Base-by-base conservation (phyloP, 2,113 vertebrate genomes). In the Tangachromis dhanisi region DNA sequence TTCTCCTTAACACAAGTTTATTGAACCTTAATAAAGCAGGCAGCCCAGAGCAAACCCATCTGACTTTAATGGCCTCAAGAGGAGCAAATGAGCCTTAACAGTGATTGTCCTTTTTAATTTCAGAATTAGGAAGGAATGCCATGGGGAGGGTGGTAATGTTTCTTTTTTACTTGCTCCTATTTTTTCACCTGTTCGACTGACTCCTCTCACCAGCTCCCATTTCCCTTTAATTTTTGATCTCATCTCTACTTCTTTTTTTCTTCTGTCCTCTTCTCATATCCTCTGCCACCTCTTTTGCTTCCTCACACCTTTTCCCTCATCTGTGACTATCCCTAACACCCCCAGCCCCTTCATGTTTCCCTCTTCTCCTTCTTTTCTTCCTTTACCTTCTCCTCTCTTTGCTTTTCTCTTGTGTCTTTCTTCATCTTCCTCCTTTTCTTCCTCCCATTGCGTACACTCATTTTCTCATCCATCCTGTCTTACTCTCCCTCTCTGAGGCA, bases 1-100 rank as follows among this genome's bases (percentile, higher is more conserved):
- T 84, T 78, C 38, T 71, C 38, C 85, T 86, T 79, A 88, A 84
- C 86, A 86, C n/a, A 5, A 40, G 55, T 85, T 93, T 87, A 91
- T 87, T 88, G 53, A 86, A 89, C 87, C 90, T 84, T 81, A 92
- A 88, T 91, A 63, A 88, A 85, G 3, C 85, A 81, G 55, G 61
- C 83, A 45, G 81, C 9, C 91, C 71, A 88, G 89, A 90, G 80
- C 84, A 86, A 93, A 92, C 85, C 66, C 88, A 59, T 88, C 86
- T 87, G 83, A 91, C 83, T 83, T 84, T 86, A 91, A 93, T 81
- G 71, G 85, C 86, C 87, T 85, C 47, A 17, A 59, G 83, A 88
- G 76, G 85, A 90, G 81, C 29, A 87, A 94, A 91, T 85, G 84
- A 88, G 86, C 84, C 86, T 85, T 59, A 88, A 86, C 63, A 47